Evolutionary conservation across 2,797 vertebrate species (phyloP).

Genomic region (Protonibea diacanthus): DNA sequence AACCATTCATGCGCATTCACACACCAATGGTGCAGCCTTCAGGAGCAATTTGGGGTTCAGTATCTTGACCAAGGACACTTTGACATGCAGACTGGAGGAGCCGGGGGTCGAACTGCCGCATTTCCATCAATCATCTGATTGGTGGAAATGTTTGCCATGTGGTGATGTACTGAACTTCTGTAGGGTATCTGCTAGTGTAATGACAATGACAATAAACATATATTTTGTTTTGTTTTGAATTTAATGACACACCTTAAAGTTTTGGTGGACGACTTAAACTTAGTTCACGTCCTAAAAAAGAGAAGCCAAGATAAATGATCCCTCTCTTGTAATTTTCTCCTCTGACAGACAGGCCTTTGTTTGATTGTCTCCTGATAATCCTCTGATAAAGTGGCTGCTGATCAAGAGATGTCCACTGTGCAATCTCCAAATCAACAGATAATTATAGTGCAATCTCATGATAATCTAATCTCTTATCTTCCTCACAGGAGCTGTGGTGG

Average conservation of each 20-base stretch:
- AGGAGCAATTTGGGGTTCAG: too few relatives aligned
- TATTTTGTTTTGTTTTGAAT: too few relatives aligned
- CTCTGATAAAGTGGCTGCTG: constrained; percentile 71
- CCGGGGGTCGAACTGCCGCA: too few relatives aligned
- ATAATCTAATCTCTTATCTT: constrained; percentile 78
- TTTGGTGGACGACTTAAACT: background rate
- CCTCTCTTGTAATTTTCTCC: constrained; percentile 54
- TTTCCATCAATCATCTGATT: too few relatives aligned
- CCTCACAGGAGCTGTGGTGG: constrained; percentile 48
- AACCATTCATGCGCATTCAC: too few relatives aligned
- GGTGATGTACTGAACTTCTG: too few relatives aligned
- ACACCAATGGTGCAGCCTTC: too few relatives aligned
- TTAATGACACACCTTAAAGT: background rate
- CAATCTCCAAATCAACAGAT: constrained; percentile 78
- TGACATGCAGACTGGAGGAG: too few relatives aligned
- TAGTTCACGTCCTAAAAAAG: background rate
- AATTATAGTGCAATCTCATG: constrained; percentile 78
- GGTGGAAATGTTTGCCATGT: too few relatives aligned
- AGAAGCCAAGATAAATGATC: constrained; percentile 13
- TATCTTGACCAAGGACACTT: too few relatives aligned
- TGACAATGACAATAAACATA: too few relatives aligned
- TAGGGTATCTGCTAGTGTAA: too few relatives aligned
- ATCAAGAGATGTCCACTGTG: constrained; percentile 75
- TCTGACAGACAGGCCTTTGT: constrained; percentile 54
- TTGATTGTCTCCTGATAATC: constrained; percentile 77